phyloP scores from a whole-genome alignment of 2,888 invertebrate species.

The Helicoverpa assulta region DNA sequence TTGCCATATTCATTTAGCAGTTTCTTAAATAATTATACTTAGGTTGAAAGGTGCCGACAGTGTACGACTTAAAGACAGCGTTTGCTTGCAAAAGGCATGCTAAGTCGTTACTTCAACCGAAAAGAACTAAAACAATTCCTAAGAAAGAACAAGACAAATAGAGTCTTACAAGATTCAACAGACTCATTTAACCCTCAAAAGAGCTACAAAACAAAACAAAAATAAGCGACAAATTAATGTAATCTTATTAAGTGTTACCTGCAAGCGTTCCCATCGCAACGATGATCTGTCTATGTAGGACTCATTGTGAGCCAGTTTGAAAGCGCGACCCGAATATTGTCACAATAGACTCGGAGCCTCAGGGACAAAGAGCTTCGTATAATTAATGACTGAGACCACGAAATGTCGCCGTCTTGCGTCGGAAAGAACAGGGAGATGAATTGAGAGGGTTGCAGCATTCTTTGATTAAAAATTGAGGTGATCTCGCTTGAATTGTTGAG shows the following conservation, averaged over 20 bases:
- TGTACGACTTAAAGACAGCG: no score
- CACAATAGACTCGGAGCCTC: slow-evolving; percentile 85
- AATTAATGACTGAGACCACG: slow-evolving; percentile 88
- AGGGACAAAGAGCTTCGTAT: slow-evolving; percentile 87
- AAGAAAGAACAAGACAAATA: no score
- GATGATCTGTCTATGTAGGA: slow-evolving; percentile 85
- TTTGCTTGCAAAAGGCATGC: no score
- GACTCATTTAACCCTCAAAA: not conserved
- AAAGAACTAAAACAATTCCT: no score
- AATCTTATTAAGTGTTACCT: slow-evolving; percentile 74
- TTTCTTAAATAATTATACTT: no score
- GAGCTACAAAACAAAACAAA: slow-evolving; percentile 15
- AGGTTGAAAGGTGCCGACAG: no score
- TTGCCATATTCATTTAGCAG: no score
- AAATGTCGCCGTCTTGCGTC: slow-evolving; percentile 84
- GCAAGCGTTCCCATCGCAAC: slow-evolving; percentile 77
- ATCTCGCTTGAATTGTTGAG: not conserved
- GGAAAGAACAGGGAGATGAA: slow-evolving; percentile 61
- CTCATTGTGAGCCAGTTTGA: slow-evolving; percentile 81
- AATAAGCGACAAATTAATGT: slow-evolving; percentile 43
- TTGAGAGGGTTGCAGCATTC: slow-evolving; percentile 60
- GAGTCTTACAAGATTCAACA: not conserved
- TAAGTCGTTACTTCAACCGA: no score
- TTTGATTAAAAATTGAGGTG: slow-evolving; percentile 13
- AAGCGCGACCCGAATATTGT: slow-evolving; percentile 88